Evolutionary conservation across 2,113 vertebrate species (phyloP), one percentile per base, ranked within the genome.

Genomic region (Chaetodon trifascialis): DNA sequence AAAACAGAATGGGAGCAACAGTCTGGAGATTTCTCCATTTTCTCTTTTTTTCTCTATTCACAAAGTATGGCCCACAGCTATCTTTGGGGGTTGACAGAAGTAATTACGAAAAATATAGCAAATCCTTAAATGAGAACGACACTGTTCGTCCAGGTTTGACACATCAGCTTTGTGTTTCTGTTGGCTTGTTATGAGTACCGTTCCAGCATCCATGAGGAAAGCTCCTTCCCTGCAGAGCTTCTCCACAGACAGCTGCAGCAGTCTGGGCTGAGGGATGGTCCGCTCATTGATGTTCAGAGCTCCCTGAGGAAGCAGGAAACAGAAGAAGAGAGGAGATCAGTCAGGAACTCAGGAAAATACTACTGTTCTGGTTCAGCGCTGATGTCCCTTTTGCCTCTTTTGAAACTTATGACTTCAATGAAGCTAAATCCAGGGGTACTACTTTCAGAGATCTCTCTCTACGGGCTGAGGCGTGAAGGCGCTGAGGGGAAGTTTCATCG

Each of bases 121-220:
- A 19, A 9, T 34, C 30, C 36, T 10, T 17, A 36, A 36, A 60
- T 62, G 34, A 62, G 16, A 36, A 3, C 17, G 65, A 25, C 46
- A 49, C 4, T 11, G 58, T 52, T 70, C 11, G 12, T 60, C 15
- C 30, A 21, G 17, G 69, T 46, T 64, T 46, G 12, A 64, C 9
- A 44, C 2, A 2, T 44, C 42, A 36, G n/a, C 49, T 23, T 42
- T 65, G 11, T 21, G 11, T 68, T 42, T 74, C 12, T 36, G 16
- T 70, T 34, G 47, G 73, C 4, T 75, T 49, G 5, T 8, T 40
- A 11, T 7, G 2, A 54, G 5, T 7, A 99, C 98, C 79, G 92
- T 96, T 92, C 98, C 97, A 73, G 96, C 94, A 72, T 99, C 98
- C 97, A 99, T 96, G 59, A 99, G 97, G 88, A 97, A 99, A 68